These are phyloP conservation scores for Sebastes steindachneri DNA, from an alignment of 2,797 vertebrate species.

Conservation along the genomic window DNA sequence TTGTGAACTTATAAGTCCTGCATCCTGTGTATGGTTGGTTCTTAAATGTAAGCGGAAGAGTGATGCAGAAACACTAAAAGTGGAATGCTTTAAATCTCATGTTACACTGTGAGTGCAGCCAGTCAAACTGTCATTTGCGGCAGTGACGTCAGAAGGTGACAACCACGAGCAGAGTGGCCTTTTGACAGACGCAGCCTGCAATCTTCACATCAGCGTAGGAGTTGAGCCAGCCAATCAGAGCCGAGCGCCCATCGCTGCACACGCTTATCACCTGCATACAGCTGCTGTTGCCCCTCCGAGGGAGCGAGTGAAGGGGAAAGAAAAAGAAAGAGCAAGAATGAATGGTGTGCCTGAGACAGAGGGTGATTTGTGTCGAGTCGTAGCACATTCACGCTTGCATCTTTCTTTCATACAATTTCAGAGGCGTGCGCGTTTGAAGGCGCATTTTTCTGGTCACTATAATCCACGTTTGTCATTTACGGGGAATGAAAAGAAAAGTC, in stretches of 20 bases:
- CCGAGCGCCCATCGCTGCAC: slow-evolving; percentile 55
- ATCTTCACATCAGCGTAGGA: slow-evolving; percentile 81
- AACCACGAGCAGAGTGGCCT: slow-evolving; percentile 68
- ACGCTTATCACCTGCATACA: slow-evolving; percentile 83
- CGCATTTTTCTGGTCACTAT: slow-evolving; percentile 24
- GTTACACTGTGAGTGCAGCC: slow-evolving; percentile 7
- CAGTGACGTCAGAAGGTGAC: slow-evolving; percentile 67
- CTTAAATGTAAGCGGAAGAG: slow-evolving; percentile 1
- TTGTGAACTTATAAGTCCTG: background rate
- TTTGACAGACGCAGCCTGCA: slow-evolving; percentile 77
- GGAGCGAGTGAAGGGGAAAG: slow-evolving; percentile 49
- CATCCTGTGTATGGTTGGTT: background rate
- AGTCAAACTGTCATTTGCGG: slow-evolving; percentile 52
- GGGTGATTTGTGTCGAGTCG: slow-evolving; percentile 62
- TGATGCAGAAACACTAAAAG: background rate
- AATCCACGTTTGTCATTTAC: slow-evolving; percentile 46
- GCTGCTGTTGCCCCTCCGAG: slow-evolving; percentile 76
- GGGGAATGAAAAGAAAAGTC: slow-evolving; percentile 26
- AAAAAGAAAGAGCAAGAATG: slow-evolving; percentile 60
- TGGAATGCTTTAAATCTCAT: slow-evolving; percentile 17
- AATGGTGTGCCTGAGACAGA: slow-evolving; percentile 56
- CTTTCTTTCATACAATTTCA: slow-evolving; percentile 46
- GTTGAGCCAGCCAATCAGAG: slow-evolving; percentile 76
- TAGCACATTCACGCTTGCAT: slow-evolving; percentile 32
- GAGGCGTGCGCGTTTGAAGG: slow-evolving; percentile 23